Evolutionary conservation across 2,113 vertebrate genomes (phyloP).

Genomic region (Galbula dea): DNA sequence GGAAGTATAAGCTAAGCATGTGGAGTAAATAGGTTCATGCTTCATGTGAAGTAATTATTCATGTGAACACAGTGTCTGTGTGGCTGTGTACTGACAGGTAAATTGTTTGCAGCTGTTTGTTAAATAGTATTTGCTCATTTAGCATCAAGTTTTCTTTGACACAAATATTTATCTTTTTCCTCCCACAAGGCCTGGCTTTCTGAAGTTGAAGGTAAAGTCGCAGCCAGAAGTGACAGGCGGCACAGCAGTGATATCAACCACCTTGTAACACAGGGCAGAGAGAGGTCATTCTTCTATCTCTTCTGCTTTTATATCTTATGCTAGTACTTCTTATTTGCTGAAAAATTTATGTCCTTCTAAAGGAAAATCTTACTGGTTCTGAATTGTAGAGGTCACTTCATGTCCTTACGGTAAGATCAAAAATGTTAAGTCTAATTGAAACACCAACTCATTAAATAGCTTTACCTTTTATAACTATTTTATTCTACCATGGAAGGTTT

Average conservation of each 20-base stretch:
- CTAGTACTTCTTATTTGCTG: background rate
- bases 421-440: background rate
- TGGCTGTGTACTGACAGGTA: background rate
- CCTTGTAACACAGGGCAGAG: conserved; percentile 92
- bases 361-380: background rate
- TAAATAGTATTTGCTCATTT: background rate
- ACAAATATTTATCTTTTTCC: background rate
- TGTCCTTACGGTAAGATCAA: background rate
- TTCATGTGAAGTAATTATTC: background rate
- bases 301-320: background rate
- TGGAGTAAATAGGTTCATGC: background rate
- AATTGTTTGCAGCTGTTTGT: background rate
- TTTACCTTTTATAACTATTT: background rate
- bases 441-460: background rate
- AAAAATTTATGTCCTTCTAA: background rate
- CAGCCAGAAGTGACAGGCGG: conserved; percentile 86
- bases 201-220: conserved; percentile 95
- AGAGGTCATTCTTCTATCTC: conserved; percentile 81
- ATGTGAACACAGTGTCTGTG: background rate
- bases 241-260: conserved; percentile 96
- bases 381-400: background rate
- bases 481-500: background rate
- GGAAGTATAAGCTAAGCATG: background rate
- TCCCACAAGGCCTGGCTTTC: conserved; percentile 88
- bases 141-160: background rate